Conservation (phyloP, 2,113 vertebrate species). For the Carettochelys insculpta region DNA sequence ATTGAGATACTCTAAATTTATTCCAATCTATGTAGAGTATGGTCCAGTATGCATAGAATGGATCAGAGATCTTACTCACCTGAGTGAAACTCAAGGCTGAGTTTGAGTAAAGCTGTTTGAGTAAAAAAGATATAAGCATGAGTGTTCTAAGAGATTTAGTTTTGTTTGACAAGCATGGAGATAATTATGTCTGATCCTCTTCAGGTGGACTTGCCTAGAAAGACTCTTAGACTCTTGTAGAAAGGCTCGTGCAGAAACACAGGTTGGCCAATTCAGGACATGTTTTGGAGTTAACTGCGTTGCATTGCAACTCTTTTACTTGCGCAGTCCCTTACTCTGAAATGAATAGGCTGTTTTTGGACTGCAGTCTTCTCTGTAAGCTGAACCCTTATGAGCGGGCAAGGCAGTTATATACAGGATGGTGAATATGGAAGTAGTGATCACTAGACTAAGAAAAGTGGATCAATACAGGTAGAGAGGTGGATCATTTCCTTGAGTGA, state of each 20-base stretch:
- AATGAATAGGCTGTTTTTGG: background rate
- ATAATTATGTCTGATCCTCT: background rate
- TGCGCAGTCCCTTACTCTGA: background rate
- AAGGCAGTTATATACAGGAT: background rate
- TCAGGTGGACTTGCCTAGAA: background rate
- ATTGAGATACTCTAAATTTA: constrained; percentile 34
- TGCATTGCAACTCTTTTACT: background rate
- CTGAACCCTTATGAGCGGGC: background rate
- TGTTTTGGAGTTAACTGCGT: background rate
- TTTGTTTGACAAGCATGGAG: background rate
- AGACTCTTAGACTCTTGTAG: background rate
- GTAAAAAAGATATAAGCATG: background rate
- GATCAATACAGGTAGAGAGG: accelerated
- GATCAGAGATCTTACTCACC: background rate
- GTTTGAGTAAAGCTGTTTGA: no score
- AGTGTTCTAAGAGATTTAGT: background rate
- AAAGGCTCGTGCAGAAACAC: background rate
- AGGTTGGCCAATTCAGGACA: background rate
- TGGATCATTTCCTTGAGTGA: background rate
- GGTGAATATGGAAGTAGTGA: accelerated
- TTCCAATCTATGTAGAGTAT: constrained; percentile 31
- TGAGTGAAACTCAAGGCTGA: constrained; percentile 15
- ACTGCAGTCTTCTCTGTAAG: background rate
- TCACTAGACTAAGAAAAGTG: background rate
- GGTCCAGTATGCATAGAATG: background rate